A percentile compares a stretch with the other conserved stretches of the same genome.
Conservation (phyloP, 2,113 vertebrate species). For the Trachemys scripta region DNA sequence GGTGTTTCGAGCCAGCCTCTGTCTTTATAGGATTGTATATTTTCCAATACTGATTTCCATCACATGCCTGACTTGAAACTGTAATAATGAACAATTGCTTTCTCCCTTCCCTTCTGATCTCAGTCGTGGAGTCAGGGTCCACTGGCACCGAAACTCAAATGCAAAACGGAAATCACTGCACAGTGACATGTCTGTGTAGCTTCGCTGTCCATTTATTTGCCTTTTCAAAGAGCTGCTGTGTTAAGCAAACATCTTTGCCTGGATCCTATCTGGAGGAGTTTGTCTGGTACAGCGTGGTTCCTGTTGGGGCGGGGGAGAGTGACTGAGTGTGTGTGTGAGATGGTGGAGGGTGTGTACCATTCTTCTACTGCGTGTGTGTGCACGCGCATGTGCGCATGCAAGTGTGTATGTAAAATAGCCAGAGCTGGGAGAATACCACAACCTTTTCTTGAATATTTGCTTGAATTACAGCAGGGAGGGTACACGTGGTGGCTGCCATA, state of each 20-base stretch:
- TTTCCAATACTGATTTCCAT: conserved; percentile 40
- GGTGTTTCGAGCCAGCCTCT: background rate
- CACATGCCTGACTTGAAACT: conserved; percentile 29
- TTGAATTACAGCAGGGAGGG: conserved; percentile 33
- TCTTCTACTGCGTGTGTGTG: conserved; percentile 22
- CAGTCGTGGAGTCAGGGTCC: conserved; percentile 74
- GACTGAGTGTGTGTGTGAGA: background rate
- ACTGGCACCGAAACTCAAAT: conserved; percentile 67
- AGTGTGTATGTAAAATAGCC: background rate
- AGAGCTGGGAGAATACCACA: conserved; percentile 32
- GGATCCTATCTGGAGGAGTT: conserved; percentile 65
- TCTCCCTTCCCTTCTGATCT: conserved; percentile 72
- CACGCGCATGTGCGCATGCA: background rate
- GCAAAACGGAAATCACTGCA: conserved; percentile 72
- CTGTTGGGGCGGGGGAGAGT: conserved; percentile 33
- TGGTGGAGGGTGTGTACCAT: background rate
- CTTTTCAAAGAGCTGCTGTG: conserved; percentile 78
- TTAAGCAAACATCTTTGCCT: conserved; percentile 71
- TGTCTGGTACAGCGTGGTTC: conserved; percentile 55
- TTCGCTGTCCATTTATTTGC: conserved; percentile 72
- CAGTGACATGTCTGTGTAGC: conserved; percentile 73
- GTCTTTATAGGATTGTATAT: background rate
- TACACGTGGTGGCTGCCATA: background rate
- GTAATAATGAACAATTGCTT: conserved; percentile 62
- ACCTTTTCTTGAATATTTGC: conserved; percentile 46